Base-by-base conservation (phyloP, 2,797 vertebrate genomes). In the Crenichthys baileyi region DNA sequence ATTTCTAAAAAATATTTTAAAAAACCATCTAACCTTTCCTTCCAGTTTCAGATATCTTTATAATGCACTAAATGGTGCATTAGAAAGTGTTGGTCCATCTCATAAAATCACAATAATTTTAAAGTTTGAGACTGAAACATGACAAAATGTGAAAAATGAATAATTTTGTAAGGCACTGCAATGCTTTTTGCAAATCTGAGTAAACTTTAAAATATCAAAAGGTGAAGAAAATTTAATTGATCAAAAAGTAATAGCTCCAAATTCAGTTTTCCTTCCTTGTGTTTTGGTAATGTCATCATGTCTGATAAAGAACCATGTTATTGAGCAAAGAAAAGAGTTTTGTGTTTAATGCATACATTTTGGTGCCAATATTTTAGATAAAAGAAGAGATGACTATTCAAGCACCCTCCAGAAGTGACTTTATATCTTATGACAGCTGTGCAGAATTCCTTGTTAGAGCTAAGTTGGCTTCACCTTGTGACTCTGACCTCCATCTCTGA, bases 401-500 rank as follows among this genome's bases (percentile, higher is more conserved):
- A 51, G 79, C 79, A 74, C 70, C 81, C 77, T 67, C 60, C 63
- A 79, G 83, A 89, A 71, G 80, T 93, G 92, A 95, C 77, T 50
- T 88, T 84, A 94, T 90, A 78, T 67, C 76, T 79, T 81, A 76
- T 91, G 95, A 95, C 93, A 94, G 89, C 88, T 65, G 85, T 72
- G 56, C 88, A 88, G 89, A 84, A 90, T 89, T 92, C 86, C 84
- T 83, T 86, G 88, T 87, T 84, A 85, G 91, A 87, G 80, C 86
- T 73, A 83, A 88, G 91, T 87, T 80, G 87, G 91, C 92, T 83
- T 90, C 86, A 91, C 87, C 84, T 90, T 78, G 68, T 90, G 92
- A 89, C 89, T 76, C 73, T 90, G 85, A 93, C 85, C 90, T 73
- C 67, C 41, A 76, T 86, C 75, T 82, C 83, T 84, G 78, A 85